phyloP scores from a whole-genome alignment of 2,888 invertebrate genomes.

The Acanthacorydalis orientalis region DNA sequence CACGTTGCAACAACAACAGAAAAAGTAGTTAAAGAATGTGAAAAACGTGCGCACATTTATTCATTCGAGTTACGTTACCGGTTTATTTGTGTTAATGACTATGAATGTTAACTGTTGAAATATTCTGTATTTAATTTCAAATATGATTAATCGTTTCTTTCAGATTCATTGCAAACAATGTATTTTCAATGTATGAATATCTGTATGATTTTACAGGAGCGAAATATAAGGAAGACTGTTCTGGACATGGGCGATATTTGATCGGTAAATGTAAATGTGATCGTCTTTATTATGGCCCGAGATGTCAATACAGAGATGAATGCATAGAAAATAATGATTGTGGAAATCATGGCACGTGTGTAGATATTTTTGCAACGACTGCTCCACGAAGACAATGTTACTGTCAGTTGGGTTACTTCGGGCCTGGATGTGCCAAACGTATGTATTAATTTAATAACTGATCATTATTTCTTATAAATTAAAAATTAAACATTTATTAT shows the following conservation, averaged over 20 bases:
- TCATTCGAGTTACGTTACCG: no score
- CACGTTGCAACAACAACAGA: no score
- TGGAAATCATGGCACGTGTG: conserved; percentile 69
- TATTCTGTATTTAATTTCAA: no score
- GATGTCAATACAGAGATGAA: conserved; percentile 81
- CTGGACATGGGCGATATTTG: conserved; percentile 65
- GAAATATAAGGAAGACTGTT: conserved; percentile 68
- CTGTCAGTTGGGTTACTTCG: conserved; percentile 80
- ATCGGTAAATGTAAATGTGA: conserved; percentile 67
- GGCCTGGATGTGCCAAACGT: conserved; percentile 71
- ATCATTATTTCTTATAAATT: no score
- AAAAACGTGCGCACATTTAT: no score
- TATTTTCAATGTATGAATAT: conserved; percentile 1
- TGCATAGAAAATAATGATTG: conserved; percentile 76
- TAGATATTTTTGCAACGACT: conserved; percentile 64
- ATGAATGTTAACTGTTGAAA: no score
- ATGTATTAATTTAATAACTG: conserved; percentile 21
- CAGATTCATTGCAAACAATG: no score
- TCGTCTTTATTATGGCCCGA: conserved; percentile 60
- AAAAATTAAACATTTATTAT: no score
- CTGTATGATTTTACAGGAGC: conserved; percentile 33
- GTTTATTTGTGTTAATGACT: no score
- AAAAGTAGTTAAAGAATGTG: no score
- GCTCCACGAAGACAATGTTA: conserved; percentile 75
- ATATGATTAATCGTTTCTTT: no score